phyloP scores from a whole-genome alignment of 2,888 invertebrate species.

The Lycia hirtaria region DNA sequence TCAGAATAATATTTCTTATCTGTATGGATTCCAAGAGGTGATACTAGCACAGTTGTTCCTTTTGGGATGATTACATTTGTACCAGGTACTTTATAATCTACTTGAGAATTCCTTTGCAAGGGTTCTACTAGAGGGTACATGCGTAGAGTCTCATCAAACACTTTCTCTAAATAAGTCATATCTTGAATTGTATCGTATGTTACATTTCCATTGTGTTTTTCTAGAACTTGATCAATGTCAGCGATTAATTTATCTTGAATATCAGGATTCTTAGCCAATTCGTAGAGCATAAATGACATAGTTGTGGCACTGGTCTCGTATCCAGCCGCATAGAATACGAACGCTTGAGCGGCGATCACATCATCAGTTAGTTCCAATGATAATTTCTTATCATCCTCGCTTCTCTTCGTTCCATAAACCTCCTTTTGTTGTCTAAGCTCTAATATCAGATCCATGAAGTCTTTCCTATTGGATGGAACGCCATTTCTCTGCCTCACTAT shows the following conservation, averaged over 20 bases:
- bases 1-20: slow-evolving; percentile 70
- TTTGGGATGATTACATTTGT: slow-evolving; percentile 60
- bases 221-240: slow-evolving; percentile 58
- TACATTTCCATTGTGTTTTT: slow-evolving; percentile 56
- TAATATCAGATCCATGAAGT: slow-evolving; percentile 50
- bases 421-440: slow-evolving; percentile 50
- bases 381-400: slow-evolving; percentile 31
- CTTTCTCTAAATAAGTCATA: slow-evolving; percentile 67
- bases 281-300: slow-evolving; percentile 60
- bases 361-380: slow-evolving; percentile 54
- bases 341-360: slow-evolving; percentile 66
- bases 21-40: slow-evolving; percentile 64
- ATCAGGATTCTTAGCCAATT: slow-evolving; percentile 63
- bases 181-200: slow-evolving; percentile 64
- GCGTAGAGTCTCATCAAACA: slow-evolving; percentile 67
- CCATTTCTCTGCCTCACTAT: slow-evolving; percentile 54
- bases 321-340: slow-evolving; percentile 72
- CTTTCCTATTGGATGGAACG: slow-evolving; percentile 36
- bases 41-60: slow-evolving; percentile 56
- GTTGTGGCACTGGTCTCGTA: slow-evolving; percentile 75
- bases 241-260: slow-evolving; percentile 61
- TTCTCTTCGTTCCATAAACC: slow-evolving; percentile 38
- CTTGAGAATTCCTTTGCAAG: slow-evolving; percentile 58
- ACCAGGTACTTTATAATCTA: slow-evolving; percentile 61
- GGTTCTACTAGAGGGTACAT: slow-evolving; percentile 71